Percentiles rank a stretch among this genome's conserved stretches.
phyloP scores from a whole-genome alignment of 1,140 invertebrate species.

The Leptoteleia sp. region DNA sequence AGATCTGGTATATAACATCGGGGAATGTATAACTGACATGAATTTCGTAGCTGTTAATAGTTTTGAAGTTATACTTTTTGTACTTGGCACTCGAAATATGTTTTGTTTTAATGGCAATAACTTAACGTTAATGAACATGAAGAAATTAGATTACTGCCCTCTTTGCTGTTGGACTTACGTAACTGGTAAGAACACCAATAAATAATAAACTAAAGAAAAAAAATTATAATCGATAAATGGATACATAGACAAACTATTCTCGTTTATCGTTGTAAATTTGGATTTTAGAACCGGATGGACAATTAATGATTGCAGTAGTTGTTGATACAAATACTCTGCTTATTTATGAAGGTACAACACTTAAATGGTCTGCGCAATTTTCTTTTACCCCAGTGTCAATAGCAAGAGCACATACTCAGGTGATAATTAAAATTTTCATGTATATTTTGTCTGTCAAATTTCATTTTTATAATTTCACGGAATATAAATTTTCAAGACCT shows the following conservation, averaged over 20 bases:
- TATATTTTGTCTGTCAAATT: too few relatives aligned
- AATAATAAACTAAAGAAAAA: too few relatives aligned
- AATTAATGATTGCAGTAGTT: slow-evolving; percentile 85
- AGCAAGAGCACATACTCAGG: slow-evolving; percentile 83
- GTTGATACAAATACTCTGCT: slow-evolving; percentile 87
- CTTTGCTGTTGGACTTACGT: slow-evolving; percentile 88
- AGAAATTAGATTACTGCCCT: slow-evolving; percentile 90
- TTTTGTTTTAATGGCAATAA: slow-evolving; percentile 90
- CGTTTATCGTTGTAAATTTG: too few relatives aligned
- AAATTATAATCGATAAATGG: too few relatives aligned
- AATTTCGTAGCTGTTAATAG: slow-evolving; percentile 82
- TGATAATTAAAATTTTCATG: slow-evolving; percentile 62
- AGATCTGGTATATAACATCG: slow-evolving; percentile 90
- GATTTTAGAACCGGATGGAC: slow-evolving; percentile 83
- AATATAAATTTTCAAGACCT: too few relatives aligned
- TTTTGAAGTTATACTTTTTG: slow-evolving; percentile 83
- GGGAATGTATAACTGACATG: slow-evolving; percentile 87
- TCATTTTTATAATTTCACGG: too few relatives aligned
- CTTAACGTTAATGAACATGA: slow-evolving; percentile 86
- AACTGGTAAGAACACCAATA: slow-evolving; percentile 82
- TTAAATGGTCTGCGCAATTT: slow-evolving; percentile 93
- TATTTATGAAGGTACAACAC: slow-evolving; percentile 88
- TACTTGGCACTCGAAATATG: slow-evolving; percentile 88
- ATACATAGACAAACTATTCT: too few relatives aligned
- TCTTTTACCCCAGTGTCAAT: slow-evolving; percentile 87